A percentile compares a stretch with the other conserved stretches of the same genome.
phyloP scores from a whole-genome alignment of 2,888 invertebrate species.

The Netelia virgata region DNA sequence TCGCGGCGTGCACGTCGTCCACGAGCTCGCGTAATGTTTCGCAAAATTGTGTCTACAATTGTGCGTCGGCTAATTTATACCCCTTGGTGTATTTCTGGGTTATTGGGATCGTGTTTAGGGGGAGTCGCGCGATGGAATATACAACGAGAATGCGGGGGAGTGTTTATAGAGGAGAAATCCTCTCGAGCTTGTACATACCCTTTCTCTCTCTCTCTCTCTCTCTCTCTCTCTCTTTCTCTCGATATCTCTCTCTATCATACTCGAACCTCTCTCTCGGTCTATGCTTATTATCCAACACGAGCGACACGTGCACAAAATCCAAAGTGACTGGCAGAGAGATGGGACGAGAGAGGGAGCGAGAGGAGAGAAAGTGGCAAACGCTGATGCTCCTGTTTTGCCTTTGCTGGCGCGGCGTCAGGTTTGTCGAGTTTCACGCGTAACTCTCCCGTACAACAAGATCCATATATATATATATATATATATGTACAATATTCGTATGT shows the following conservation, averaged over 20 bases:
- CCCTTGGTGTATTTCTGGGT: constrained; percentile 17
- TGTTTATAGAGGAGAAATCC: constrained; percentile 21
- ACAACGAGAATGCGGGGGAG: constrained; percentile 1
- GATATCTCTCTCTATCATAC: background rate
- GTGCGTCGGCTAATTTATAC: constrained; percentile 45
- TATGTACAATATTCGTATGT: background rate
- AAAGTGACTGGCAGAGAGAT: constrained; percentile 29
- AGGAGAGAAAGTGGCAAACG: constrained; percentile 28
- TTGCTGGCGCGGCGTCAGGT: constrained; percentile 25
- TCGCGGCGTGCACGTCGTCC: background rate
- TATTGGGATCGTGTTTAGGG: constrained; percentile 49
- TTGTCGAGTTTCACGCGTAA: constrained; percentile 8
- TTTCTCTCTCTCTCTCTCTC: background rate
- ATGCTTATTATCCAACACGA: constrained; percentile 51
- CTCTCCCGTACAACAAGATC: background rate
- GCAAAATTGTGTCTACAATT: constrained; percentile 54
- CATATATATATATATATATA: background rate
- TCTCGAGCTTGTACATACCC: constrained; percentile 19
- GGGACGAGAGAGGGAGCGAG: background rate
- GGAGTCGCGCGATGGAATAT: background rate
- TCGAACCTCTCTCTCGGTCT: constrained; percentile 30
- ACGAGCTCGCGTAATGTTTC: background rate
- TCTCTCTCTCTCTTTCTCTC: too few relatives aligned
- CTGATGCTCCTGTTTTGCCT: constrained; percentile 31
- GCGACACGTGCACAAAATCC: constrained; percentile 52